Conservation (phyloP, 2,113 vertebrate genomes). For the Daphoenositta chrysoptera region DNA sequence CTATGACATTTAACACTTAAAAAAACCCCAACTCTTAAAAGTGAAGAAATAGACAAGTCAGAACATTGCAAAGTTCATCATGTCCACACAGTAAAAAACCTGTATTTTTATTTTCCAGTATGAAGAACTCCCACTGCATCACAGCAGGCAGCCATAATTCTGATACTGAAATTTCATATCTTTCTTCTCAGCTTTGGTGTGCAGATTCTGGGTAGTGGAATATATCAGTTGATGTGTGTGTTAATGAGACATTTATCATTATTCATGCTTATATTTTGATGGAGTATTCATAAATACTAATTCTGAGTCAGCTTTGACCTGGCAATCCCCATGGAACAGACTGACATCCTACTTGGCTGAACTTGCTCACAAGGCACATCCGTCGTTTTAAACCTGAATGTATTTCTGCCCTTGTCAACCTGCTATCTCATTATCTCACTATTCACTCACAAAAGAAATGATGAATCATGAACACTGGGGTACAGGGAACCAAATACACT, state of each 20-base stretch:
- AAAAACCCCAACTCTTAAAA: not conserved
- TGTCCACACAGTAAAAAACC: not conserved
- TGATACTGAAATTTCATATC: not conserved
- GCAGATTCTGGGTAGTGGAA: not conserved
- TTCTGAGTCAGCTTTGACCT: slow-evolving; percentile 59
- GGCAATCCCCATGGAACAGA: slow-evolving; percentile 5
- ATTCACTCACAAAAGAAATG: slow-evolving; percentile 47
- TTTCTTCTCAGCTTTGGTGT: not conserved
- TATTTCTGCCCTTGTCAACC: slow-evolving; percentile 40
- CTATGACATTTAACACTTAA: not conserved
- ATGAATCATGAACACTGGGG: slow-evolving; percentile 22
- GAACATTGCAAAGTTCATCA: not conserved
- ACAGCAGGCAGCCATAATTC: not conserved
- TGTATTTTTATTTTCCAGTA: not conserved
- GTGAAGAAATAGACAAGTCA: not conserved
- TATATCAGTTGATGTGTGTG: not conserved
- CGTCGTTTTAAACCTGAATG: not conserved
- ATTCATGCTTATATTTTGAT: not conserved
- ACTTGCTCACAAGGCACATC: slow-evolving; percentile 7
- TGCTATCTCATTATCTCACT: slow-evolving; percentile 51
- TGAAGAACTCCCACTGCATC: not conserved
- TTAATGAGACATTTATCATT: not conserved
- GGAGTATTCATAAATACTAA: slow-evolving; percentile 15
- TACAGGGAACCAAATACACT: not conserved
- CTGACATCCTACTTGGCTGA: slow-evolving; percentile 15